Conservation (phyloP, 2,113 vertebrate species). For the Ceyx margarethae region DNA sequence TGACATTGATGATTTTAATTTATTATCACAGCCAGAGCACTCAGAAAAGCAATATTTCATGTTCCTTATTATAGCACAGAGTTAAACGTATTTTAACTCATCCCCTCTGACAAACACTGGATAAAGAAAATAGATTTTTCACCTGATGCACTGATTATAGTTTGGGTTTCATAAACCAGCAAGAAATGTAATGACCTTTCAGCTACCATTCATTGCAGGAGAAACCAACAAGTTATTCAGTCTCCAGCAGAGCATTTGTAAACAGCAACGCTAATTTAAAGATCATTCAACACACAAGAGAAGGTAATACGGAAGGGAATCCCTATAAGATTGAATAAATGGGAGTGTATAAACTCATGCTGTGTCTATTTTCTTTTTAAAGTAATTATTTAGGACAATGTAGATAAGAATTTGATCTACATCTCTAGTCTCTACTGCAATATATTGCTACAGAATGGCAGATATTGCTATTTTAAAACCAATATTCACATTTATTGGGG, state of each 20-base stretch:
- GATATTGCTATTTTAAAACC: not conserved
- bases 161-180: conserved; percentile 60
- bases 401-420: not conserved
- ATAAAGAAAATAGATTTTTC: conserved; percentile 68
- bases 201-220: conserved; percentile 40
- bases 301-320: not conserved
- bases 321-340: not conserved
- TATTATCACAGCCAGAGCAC: conserved; percentile 68
- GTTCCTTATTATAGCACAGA: conserved; percentile 47
- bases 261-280: conserved; percentile 47
- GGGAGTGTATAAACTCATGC: not conserved
- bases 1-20: conserved; percentile 75
- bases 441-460: not conserved
- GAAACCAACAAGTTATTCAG: conserved; percentile 32
- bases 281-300: conserved; percentile 35
- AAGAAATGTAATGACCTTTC: conserved; percentile 63
- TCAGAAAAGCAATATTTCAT: conserved; percentile 56
- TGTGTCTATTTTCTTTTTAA: not conserved
- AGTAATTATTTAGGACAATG: not conserved
- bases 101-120: not conserved
- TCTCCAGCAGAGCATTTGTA: conserved; percentile 46
- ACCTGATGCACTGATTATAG: conserved; percentile 58
- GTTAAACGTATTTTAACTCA: conserved; percentile 43
- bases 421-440: not conserved
- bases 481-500: not conserved